Percentiles rank a stretch among this genome's conserved stretches.
phyloP scores from a whole-genome alignment of 2,113 vertebrate species.

The Lamprologus tigripictilis region DNA sequence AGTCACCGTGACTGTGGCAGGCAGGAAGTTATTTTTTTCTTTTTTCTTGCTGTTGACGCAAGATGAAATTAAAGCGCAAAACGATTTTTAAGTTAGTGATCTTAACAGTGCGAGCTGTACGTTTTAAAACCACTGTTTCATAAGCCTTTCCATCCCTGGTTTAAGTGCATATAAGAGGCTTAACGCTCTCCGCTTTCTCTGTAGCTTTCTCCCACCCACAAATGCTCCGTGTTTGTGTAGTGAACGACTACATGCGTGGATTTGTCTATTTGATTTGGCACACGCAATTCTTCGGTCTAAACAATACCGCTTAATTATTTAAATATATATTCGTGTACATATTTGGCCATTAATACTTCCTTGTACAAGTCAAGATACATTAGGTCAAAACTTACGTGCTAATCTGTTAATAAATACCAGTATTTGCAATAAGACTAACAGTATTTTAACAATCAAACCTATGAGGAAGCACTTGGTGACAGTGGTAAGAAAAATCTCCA shows the following conservation, averaged over 20 bases:
- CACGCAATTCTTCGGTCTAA: not conserved
- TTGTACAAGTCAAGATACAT: not conserved
- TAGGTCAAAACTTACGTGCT: not conserved
- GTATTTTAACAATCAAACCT: not conserved
- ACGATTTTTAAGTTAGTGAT: not conserved
- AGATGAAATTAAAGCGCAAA: not conserved
- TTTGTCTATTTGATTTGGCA: not conserved
- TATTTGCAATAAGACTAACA: not conserved
- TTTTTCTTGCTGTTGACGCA: not conserved
- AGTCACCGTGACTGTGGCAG: not conserved
- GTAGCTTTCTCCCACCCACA: not conserved
- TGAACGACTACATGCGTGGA: not conserved
- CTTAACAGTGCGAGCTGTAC: conserved; percentile 7
- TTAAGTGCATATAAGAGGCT: conserved; percentile 63
- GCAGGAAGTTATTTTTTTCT: not conserved
- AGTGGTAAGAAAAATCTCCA: not conserved
- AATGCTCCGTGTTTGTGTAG: not conserved
- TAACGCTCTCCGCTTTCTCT: conserved; percentile 55
- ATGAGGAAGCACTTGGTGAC: not conserved
- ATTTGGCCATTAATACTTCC: not conserved
- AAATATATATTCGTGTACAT: not conserved
- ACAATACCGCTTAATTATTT: not conserved
- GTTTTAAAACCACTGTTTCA: conserved; percentile 29
- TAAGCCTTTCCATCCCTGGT: conserved; percentile 46
- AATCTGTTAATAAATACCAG: not conserved